These are phyloP conservation scores for Lasiommata megera DNA, from an alignment of 2,888 invertebrate genomes.

Conservation along the genomic window DNA sequence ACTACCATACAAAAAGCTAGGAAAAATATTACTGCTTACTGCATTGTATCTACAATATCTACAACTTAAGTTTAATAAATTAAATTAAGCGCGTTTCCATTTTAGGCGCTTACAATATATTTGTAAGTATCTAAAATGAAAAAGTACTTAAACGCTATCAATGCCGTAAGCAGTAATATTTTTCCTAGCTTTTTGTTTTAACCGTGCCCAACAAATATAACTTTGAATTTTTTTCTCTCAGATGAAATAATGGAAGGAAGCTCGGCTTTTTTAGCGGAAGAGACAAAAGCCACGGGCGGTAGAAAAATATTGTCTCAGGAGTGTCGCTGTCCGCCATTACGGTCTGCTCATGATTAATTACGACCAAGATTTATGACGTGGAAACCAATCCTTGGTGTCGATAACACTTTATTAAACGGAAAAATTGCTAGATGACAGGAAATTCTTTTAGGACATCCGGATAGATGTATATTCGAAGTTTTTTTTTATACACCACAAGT, in stretches of 20 bases:
- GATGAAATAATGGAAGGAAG: conserved; percentile 32
- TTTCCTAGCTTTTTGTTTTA: not conserved
- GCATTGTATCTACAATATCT: not conserved
- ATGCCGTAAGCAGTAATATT: not conserved
- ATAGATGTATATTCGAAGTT: no score
- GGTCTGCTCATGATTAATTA: conserved; percentile 49
- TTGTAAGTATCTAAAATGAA: not conserved
- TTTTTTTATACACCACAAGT: no score
- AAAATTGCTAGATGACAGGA: conserved; percentile 10
- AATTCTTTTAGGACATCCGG: not conserved
- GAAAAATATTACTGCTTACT: not conserved
- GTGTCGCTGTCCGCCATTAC: conserved; percentile 38
- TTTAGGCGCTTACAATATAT: not conserved
- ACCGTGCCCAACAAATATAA: not conserved
- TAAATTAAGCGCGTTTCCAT: no score
- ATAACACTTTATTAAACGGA: conserved; percentile 35
- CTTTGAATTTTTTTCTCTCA: conserved; percentile 27
- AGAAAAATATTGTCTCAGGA: conserved; percentile 44
- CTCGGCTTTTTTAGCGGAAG: conserved; percentile 24
- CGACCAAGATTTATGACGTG: conserved; percentile 46
- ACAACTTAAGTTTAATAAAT: no score
- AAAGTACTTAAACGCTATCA: not conserved
- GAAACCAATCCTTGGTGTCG: conserved; percentile 41
- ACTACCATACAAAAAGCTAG: conserved; percentile 4
- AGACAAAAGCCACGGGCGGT: conserved; percentile 39